Evolutionary conservation across 2,113 vertebrate genomes (phyloP).

Genomic region (Podarcis cretensis): DNA sequence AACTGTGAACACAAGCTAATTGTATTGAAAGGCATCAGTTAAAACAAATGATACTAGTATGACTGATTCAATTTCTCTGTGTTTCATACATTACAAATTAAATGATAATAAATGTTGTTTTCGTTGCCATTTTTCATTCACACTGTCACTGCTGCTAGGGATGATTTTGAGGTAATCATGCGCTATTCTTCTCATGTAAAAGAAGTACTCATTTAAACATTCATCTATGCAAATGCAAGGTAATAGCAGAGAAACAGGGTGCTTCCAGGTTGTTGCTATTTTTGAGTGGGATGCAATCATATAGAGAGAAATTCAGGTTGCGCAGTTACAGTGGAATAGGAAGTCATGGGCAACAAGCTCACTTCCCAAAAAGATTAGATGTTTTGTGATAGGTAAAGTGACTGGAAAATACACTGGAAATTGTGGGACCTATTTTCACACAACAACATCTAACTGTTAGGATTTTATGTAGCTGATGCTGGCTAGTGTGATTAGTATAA

Average conservation of each 20-base stretch:
- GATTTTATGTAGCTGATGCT: too few species aligned
- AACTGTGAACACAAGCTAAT: not conserved
- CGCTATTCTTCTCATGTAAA: not conserved
- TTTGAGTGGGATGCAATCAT: too few species aligned
- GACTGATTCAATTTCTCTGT: conserved; percentile 13
- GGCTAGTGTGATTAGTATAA: too few species aligned
- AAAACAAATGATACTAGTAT: not conserved
- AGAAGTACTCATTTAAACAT: not conserved
- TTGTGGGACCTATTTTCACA: too few species aligned
- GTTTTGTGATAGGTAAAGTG: too few species aligned
- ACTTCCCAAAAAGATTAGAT: too few species aligned
- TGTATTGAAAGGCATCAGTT: conserved; percentile 25
- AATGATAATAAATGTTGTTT: conserved; percentile 13
- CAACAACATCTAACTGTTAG: too few species aligned
- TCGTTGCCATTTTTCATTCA: conserved; percentile 13
- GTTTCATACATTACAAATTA: not conserved
- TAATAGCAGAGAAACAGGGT: not conserved
- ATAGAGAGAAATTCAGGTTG: too few species aligned
- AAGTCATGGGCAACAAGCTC: too few species aligned
- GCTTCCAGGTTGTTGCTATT: not conserved
- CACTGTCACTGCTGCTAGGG: not conserved
- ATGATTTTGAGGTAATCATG: not conserved
- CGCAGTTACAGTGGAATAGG: too few species aligned
- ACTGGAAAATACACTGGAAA: too few species aligned
- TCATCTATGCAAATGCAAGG: not conserved